These are phyloP conservation scores for Benitochromis conjunctus DNA, from an alignment of 2,113 vertebrate species.

Conservation along the genomic window DNA sequence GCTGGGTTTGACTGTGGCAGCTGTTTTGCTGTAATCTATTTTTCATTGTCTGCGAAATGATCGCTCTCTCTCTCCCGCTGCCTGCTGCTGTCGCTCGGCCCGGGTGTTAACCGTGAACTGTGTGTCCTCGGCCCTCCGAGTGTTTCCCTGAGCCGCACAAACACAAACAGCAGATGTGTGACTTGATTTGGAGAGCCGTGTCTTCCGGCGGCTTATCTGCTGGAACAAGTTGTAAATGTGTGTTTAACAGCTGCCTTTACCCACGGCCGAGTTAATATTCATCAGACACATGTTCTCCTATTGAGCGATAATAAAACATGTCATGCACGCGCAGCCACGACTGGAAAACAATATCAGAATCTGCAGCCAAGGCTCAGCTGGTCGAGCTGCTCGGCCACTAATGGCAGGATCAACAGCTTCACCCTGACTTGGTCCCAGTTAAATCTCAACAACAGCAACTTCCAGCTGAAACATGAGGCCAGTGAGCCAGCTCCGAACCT, in stretches of 20 bases:
- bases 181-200: background rate
- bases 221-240: background rate
- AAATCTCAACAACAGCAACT: background rate
- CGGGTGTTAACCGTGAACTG: background rate
- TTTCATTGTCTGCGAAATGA: constrained; percentile 13
- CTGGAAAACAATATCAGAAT: background rate
- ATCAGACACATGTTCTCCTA: background rate
- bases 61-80: background rate
- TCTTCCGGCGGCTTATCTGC: background rate
- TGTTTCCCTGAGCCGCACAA: background rate
- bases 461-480: background rate
- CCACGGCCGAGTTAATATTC: background rate
- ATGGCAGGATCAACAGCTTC: background rate
- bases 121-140: background rate
- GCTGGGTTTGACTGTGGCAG: background rate
- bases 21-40: constrained; percentile 15
- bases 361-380: background rate
- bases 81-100: background rate
- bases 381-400: background rate
- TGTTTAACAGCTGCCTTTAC: background rate
- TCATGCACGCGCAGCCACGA: background rate
- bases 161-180: background rate
- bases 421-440: background rate
- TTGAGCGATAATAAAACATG: background rate
- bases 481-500: background rate